Conservation (phyloP, 1,140 invertebrate genomes). For the Macrocentrus cingulum region DNA sequence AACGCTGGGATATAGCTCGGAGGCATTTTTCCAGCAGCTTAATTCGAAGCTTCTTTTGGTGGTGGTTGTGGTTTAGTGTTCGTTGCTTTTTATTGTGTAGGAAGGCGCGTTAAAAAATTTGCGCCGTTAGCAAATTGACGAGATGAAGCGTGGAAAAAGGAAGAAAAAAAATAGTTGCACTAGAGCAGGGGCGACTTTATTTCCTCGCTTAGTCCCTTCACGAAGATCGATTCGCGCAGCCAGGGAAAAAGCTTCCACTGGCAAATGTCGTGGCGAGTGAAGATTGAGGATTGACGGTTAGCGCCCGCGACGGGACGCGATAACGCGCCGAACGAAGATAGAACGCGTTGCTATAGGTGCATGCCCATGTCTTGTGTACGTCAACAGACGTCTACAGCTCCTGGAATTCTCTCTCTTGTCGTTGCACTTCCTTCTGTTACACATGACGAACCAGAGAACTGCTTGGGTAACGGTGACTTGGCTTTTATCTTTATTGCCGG, state of each 20-base stretch:
- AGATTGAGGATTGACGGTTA: conserved; percentile 19
- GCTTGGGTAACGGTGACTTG: conserved; percentile 11
- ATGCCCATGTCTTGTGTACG: background rate
- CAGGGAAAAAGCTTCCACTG: background rate
- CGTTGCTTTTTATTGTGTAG: background rate
- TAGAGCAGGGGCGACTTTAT: background rate
- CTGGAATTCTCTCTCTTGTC: conserved; percentile 10
- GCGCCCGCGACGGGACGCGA: conserved; percentile 5
- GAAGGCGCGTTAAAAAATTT: too few species aligned
- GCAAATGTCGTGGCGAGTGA: conserved; percentile 2
- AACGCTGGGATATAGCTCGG: background rate
- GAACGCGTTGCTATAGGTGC: background rate
- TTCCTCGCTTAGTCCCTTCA: background rate
- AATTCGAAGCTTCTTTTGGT: conserved; percentile 17
- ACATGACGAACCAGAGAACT: conserved; percentile 21
- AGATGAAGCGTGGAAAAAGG: too few species aligned
- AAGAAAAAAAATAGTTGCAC: background rate
- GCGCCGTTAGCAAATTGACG: too few species aligned
- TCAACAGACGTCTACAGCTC: conserved; percentile 7
- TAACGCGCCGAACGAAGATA: conserved; percentile 20
- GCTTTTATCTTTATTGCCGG: conserved; percentile 15
- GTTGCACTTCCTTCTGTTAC: conserved; percentile 16
- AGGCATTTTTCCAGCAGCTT: conserved; percentile 20
- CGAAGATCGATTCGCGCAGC: conserved; percentile 6
- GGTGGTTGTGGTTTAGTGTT: background rate